phyloP scores from a whole-genome alignment of 2,888 invertebrate species.

The Caradrina clavipalpis region DNA sequence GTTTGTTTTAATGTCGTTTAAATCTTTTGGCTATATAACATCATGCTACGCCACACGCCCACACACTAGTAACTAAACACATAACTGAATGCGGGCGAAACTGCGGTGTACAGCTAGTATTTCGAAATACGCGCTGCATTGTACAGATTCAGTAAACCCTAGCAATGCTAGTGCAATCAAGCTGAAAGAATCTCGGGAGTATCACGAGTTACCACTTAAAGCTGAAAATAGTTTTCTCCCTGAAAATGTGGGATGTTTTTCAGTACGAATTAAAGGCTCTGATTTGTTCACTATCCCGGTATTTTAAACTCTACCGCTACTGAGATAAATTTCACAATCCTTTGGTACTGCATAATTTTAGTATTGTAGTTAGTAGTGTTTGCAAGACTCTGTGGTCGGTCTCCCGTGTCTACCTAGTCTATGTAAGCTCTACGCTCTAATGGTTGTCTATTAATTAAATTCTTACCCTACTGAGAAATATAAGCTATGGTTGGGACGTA shows the following conservation, averaged over 20 bases:
- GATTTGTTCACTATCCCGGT: constrained; percentile 2
- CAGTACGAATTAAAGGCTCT: constrained; percentile 39
- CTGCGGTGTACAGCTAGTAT: not conserved
- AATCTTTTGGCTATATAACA: too few species aligned
- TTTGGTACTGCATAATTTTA: constrained; percentile 17
- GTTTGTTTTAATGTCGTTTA: too few species aligned
- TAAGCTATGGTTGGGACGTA: constrained; percentile 1
- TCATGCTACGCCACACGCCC: too few species aligned
- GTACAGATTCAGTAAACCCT: constrained; percentile 21
- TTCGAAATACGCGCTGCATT: constrained; percentile 5
- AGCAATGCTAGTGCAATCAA: constrained; percentile 44
- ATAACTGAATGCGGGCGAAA: too few species aligned
- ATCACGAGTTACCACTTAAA: constrained; percentile 40
- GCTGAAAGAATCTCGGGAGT: constrained; percentile 45
- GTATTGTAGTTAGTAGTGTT: constrained; percentile 23
- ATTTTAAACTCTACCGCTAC: not conserved
- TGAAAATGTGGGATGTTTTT: constrained; percentile 38
- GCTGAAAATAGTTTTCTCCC: constrained; percentile 38
- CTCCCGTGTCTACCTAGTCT: constrained; percentile 37
- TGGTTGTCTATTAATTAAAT: constrained; percentile 51
- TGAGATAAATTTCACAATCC: not conserved
- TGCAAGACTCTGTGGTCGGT: constrained; percentile 43
- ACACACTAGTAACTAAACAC: too few species aligned
- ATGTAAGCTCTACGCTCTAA: constrained; percentile 26
- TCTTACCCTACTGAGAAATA: constrained; percentile 39